Evolutionary conservation across 1,140 invertebrate species (phyloP), one percentile per base, ranked within the genome.

Genomic region (Hypothenemus hampei): DNA sequence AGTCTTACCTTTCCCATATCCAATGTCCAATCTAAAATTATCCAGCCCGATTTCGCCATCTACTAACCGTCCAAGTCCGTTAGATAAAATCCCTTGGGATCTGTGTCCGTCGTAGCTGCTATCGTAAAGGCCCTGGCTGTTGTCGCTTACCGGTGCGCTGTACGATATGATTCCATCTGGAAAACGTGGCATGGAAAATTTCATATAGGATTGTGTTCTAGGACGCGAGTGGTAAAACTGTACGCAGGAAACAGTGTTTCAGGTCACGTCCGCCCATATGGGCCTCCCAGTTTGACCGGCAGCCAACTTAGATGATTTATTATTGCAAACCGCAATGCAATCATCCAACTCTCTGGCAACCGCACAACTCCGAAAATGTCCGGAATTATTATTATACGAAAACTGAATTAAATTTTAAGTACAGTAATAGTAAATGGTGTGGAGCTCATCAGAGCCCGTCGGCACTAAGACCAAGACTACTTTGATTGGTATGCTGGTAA

Each of bases 141-240:
- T 76, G 58, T 61, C 80, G 4, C 82, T 81, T 62, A 85, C 80
- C 1, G 84, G 83, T 63, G 84, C 80, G 7, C 73, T 72, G 72
- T 91, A 91, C 23, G 80, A 80, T 26, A 84, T 64, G 3, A 89
- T 67, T 11, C 83, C 82, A 69, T 83, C 87, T 87, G 74, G 19
- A 73, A 73, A 21, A 36, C 35, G 26, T 11, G 18, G 3, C n/a
- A n/a, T 11, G 3, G 13, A 31, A 31, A 31, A 31, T 3, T 1
- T 31, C 26, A 13, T 1, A 31, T 8, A 1, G 26, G 13, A 8
- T 31, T 31, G 26, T 31, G 8, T 8, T 13, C 26, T 31, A 31
- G 26, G 13, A 13, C 26, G 3, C 1, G 13, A 13, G 10, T 31
- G 35, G 18, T 37, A 16, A 21, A 37, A 15, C n/a, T 10, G 20